phyloP scores from a whole-genome alignment of 2,797 vertebrate genomes.

The Hippopotamyrus pictus region DNA sequence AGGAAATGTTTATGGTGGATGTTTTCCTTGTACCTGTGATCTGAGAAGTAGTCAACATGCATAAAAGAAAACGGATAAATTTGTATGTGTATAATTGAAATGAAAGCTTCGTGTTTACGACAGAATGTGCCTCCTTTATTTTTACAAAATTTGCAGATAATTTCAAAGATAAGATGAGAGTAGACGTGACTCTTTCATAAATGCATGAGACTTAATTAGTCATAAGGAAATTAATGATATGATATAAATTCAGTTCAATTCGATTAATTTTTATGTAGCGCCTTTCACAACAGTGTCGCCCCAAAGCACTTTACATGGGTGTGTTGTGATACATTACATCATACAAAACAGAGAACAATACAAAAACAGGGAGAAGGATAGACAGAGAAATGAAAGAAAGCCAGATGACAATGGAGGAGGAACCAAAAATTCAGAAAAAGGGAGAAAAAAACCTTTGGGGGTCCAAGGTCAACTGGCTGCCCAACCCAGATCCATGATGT shows the following conservation, averaged over 20 bases:
- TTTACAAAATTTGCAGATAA: background rate
- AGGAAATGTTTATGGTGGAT: background rate
- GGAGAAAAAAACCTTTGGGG: background rate
- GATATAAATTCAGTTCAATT: background rate
- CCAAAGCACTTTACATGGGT: background rate
- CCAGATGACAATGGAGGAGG: background rate
- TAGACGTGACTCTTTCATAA: background rate
- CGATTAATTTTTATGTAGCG: background rate
- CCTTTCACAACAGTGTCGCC: background rate
- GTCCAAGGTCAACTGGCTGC: background rate
- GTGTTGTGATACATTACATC: background rate
- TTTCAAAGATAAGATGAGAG: background rate
- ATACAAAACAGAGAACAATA: background rate
- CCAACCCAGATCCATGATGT: background rate
- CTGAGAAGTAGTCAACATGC: background rate
- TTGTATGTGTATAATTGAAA: background rate
- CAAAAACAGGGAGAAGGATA: background rate
- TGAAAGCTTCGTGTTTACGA: background rate
- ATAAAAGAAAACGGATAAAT: background rate
- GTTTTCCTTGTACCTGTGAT: background rate
- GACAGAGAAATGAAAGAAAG: background rate
- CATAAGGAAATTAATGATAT: background rate
- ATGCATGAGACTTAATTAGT: background rate
- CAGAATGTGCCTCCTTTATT: background rate
- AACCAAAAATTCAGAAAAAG: background rate